Percentiles rank a stretch among this genome's conserved stretches.
phyloP scores from a whole-genome alignment of 1,140 invertebrate species.

The Limonius californicus region DNA sequence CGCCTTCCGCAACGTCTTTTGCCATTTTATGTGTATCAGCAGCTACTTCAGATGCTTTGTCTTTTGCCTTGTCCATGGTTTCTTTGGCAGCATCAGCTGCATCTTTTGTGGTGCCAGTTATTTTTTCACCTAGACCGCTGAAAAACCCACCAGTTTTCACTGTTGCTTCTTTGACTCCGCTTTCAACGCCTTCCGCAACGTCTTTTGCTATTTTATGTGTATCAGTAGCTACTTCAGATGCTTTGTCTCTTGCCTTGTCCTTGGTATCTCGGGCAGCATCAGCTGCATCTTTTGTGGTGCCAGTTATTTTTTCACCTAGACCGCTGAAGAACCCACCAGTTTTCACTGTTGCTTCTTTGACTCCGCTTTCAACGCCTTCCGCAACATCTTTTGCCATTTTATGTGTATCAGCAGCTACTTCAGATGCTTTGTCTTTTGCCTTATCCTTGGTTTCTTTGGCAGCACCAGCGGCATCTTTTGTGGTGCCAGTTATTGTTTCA shows the following conservation, averaged over 20 bases:
- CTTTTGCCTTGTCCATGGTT: too few species aligned
- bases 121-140: too few species aligned
- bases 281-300: not conserved
- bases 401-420: not conserved
- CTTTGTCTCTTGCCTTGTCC: too few species aligned
- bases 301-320: conserved; percentile 7
- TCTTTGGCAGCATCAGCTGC: too few species aligned
- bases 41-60: too few species aligned
- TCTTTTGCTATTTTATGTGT: too few species aligned
- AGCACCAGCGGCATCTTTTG: not conserved
- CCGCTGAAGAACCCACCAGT: conserved; percentile 3
- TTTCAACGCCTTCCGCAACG: too few species aligned
- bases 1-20: not conserved
- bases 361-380: conserved; percentile 2
- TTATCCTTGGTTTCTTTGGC: not conserved
- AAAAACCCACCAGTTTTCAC: too few species aligned
- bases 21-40: not conserved
- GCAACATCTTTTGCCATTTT: not conserved
- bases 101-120: too few species aligned
- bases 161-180: too few species aligned
- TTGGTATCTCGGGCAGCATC: too few species aligned
- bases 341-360: not conserved
- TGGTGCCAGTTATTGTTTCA: not conserved
- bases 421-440: not conserved
- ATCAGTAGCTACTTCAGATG: too few species aligned